These are phyloP conservation scores for Anomalospiza imberbis DNA, from an alignment of 2,797 vertebrate species.

Conservation along the genomic window DNA sequence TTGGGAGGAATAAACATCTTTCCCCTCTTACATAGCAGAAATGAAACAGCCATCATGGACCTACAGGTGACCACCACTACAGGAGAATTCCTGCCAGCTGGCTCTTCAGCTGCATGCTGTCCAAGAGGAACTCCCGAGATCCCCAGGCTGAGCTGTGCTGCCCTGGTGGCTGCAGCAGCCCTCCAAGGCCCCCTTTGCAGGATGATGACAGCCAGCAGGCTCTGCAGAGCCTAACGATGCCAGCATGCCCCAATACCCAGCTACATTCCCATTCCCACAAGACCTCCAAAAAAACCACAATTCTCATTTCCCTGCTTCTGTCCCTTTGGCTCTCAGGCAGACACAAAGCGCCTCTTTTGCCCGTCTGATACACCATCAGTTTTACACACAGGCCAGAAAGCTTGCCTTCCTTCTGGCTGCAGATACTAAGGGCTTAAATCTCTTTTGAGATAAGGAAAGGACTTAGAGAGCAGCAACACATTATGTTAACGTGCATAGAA, in stretches of 20 bases:
- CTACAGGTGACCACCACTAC: not conserved
- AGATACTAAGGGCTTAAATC: not conserved
- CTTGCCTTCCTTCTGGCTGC: not conserved
- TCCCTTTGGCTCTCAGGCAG: not conserved
- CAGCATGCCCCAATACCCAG: not conserved
- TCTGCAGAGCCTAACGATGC: not conserved
- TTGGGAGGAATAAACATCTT: not conserved
- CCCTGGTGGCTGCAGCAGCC: not conserved
- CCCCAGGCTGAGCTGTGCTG: accelerated
- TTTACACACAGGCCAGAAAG: not conserved
- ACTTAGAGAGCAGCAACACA: not conserved
- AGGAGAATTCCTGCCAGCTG: not conserved
- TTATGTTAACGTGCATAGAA: not conserved
- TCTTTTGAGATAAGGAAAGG: not conserved
- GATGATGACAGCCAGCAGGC: not conserved
- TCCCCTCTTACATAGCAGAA: accelerated
- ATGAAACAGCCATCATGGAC: accelerated
- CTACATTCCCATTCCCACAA: not conserved
- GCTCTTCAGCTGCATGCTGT: not conserved
- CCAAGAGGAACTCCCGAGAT: not conserved
- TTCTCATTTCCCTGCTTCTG: not conserved
- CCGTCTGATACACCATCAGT: not conserved
- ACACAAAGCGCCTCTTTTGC: accelerated
- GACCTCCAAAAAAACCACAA: not conserved
- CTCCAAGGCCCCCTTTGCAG: accelerated